Conservation (phyloP, 2,113 vertebrate species). For the Bubalus kerabau region DNA sequence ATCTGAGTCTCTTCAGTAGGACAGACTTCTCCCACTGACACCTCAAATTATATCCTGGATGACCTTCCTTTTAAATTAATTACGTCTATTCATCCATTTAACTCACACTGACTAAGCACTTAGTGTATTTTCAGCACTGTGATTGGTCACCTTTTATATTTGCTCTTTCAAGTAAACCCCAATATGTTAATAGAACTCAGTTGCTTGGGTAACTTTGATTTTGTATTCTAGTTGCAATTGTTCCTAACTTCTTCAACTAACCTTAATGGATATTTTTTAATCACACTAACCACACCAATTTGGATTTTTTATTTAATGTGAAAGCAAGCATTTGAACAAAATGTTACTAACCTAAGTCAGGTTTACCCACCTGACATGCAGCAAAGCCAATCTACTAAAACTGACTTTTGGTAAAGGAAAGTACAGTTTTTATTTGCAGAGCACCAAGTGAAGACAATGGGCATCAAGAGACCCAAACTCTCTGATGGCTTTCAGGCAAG, state of each 20-base stretch:
- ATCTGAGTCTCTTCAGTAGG: background rate
- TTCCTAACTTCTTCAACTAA: background rate
- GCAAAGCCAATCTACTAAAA: background rate
- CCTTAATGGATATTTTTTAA: background rate
- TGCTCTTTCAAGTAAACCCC: background rate
- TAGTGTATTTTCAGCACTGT: background rate
- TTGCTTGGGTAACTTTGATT: background rate
- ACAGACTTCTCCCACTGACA: background rate
- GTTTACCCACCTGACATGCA: background rate
- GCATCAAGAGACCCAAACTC: background rate
- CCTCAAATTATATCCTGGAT: background rate
- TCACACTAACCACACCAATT: background rate
- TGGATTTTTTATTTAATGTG: conserved; percentile 20
- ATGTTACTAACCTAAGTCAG: background rate
- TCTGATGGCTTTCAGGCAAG: background rate
- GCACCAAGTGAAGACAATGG: background rate
- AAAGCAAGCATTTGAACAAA: background rate
- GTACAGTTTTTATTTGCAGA: background rate
- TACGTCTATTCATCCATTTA: background rate
- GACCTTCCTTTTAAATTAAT: background rate
- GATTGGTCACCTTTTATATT: background rate
- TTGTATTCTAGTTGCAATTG: background rate
- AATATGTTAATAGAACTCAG: background rate
- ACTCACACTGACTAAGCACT: background rate
- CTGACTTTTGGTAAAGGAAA: background rate